Percentiles rank a stretch among this genome's conserved stretches.
These are phyloP conservation scores for Bostrychus sinensis DNA, from an alignment of 2,113 vertebrate genomes.

Conservation along the genomic window DNA sequence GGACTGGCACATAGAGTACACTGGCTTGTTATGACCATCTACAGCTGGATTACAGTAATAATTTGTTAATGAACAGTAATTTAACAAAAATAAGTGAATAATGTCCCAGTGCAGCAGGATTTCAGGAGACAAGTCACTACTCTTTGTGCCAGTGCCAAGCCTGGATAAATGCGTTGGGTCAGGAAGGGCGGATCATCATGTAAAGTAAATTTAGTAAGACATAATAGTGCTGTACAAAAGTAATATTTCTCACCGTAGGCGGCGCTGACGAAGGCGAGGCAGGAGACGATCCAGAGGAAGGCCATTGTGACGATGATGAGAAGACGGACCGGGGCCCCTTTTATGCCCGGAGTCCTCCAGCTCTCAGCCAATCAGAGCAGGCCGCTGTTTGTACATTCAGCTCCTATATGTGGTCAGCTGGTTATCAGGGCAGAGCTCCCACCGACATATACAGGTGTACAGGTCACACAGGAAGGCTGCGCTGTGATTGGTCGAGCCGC, in stretches of 20 bases:
- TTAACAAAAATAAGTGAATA: too few relatives aligned
- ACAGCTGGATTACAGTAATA: too few relatives aligned
- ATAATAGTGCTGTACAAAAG: too few relatives aligned
- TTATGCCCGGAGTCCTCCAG: slow-evolving; percentile 20
- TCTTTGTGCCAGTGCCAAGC: too few relatives aligned
- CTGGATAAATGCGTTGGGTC: too few relatives aligned
- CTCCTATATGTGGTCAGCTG: slow-evolving; percentile 28
- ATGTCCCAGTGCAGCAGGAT: too few relatives aligned
- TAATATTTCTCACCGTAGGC: slow-evolving; percentile 62
- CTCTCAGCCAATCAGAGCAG: slow-evolving; percentile 32
- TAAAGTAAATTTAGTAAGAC: too few relatives aligned
- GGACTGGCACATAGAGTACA: too few relatives aligned
- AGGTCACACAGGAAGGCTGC: slow-evolving; percentile 23
- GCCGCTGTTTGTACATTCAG: not conserved
- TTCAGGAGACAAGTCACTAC: too few relatives aligned
- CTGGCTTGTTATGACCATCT: too few relatives aligned
- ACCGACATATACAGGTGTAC: not conserved
- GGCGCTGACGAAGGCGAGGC: slow-evolving; percentile 68
- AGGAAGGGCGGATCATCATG: too few relatives aligned
- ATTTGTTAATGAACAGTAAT: too few relatives aligned
- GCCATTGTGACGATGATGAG: slow-evolving; percentile 63
- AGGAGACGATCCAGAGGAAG: slow-evolving; percentile 77
- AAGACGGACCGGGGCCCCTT: not conserved
- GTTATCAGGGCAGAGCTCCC: slow-evolving; percentile 43
- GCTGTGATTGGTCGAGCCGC: slow-evolving; percentile 31